Evolutionary conservation across 1,140 invertebrate species (phyloP).

Genomic region (Sycophila sp.): DNA sequence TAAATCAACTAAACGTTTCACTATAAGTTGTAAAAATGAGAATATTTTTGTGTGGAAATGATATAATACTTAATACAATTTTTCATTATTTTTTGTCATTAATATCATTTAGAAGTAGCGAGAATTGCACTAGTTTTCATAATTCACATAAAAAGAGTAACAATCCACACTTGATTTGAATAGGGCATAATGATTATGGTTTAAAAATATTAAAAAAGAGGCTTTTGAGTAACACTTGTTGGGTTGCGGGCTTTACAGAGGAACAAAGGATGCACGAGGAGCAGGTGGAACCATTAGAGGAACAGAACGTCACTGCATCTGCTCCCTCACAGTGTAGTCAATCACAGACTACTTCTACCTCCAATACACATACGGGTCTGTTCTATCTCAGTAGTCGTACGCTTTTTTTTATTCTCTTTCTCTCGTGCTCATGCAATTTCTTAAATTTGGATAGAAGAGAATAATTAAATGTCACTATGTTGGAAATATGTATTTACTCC

Average conservation of each 20-base stretch:
- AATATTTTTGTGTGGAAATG: slow-evolving; percentile 16
- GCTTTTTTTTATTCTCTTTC: slow-evolving; percentile 47
- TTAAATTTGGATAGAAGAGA: slow-evolving; percentile 32
- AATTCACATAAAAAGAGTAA: slow-evolving; percentile 20
- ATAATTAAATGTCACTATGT: slow-evolving; percentile 4
- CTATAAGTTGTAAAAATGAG: slow-evolving; percentile 23
- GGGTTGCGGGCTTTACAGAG: slow-evolving; percentile 65
- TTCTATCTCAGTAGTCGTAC: slow-evolving; percentile 63
- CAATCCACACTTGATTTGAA: not conserved
- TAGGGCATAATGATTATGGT: slow-evolving; percentile 10
- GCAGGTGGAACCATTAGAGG: slow-evolving; percentile 58
- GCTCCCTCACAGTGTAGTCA: slow-evolving; percentile 59
- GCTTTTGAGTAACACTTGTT: slow-evolving; percentile 57
- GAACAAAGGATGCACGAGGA: slow-evolving; percentile 61
- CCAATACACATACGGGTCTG: slow-evolving; percentile 65
- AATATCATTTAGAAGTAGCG: slow-evolving; percentile 20
- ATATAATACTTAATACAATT: slow-evolving; percentile 17
- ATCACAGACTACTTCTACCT: slow-evolving; percentile 62
- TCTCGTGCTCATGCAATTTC: slow-evolving; percentile 25
- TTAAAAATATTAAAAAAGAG: slow-evolving; percentile 22
- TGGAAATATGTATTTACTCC: not conserved
- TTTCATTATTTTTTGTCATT: slow-evolving; percentile 13
- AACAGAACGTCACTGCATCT: slow-evolving; percentile 58
- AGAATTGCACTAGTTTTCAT: slow-evolving; percentile 7
- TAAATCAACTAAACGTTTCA: slow-evolving; percentile 23